Percentiles rank a stretch among this genome's conserved stretches.
Conservation (phyloP, 2,113 vertebrate species). For the Perccottus glenii region DNA sequence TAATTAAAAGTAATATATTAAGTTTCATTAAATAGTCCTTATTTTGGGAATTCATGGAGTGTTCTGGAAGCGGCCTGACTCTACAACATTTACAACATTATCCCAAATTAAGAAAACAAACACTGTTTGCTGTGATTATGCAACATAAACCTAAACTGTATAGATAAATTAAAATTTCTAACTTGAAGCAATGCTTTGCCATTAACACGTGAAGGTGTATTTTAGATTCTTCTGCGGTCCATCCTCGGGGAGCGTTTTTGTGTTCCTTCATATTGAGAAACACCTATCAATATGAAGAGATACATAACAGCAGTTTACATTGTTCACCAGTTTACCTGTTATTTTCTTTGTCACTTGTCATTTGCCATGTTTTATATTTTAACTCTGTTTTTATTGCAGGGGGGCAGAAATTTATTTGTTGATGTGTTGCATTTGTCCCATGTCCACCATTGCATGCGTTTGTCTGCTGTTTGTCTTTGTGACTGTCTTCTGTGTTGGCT, state of each 20-base stretch:
- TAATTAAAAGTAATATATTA: too few species aligned
- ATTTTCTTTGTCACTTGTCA: conserved; percentile 9
- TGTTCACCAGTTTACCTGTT: not conserved
- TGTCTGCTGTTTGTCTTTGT: conserved; percentile 16
- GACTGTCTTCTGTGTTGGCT: conserved; percentile 1
- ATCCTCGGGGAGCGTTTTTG: conserved; percentile 11
- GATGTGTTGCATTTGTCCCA: conserved; percentile 30
- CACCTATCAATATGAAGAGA: conserved; percentile 2
- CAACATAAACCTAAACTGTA: too few species aligned
- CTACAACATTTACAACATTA: not conserved
- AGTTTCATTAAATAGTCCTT: not conserved
- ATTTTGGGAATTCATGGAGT: not conserved
- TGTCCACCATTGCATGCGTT: conserved; percentile 36
- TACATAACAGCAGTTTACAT: conserved; percentile 31
- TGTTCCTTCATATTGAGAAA: conserved; percentile 22
- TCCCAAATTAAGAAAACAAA: not conserved
- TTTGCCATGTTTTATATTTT: conserved; percentile 29
- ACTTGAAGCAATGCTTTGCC: too few species aligned
- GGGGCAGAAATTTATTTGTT: not conserved
- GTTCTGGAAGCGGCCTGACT: not conserved
- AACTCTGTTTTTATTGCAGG: conserved; percentile 63
- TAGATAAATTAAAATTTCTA: too few species aligned
- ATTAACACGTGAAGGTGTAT: too few species aligned
- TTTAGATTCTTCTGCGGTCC: not conserved
- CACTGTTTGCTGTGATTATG: too few species aligned